phyloP scores from a whole-genome alignment of 1,140 invertebrate species.

The Ladona fulva region DNA sequence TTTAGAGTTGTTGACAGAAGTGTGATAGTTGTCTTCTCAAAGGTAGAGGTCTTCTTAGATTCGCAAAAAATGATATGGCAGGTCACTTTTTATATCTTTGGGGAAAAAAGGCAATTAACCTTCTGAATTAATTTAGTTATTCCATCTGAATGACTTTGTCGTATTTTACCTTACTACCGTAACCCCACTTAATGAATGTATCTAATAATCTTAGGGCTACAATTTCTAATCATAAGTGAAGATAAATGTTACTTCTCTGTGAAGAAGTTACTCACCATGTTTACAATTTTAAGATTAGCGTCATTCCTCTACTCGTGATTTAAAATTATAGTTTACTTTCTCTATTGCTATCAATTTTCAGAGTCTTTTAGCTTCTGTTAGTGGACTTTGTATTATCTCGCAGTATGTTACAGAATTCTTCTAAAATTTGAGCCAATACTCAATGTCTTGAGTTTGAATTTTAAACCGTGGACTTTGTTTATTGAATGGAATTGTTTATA shows the following conservation, averaged over 20 bases:
- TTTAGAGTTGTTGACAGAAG: neutral
- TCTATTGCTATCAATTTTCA: neutral
- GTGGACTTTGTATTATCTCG: neutral
- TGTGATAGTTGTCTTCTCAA: neutral
- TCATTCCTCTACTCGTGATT: neutral
- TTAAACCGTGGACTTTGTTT: no score
- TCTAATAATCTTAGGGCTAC: neutral
- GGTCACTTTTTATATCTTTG: neutral
- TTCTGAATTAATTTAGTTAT: neutral
- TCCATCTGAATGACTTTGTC: neutral
- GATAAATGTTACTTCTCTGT: neutral
- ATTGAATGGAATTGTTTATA: no score
- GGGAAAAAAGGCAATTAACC: neutral
- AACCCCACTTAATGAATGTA: neutral
- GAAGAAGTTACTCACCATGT: neutral
- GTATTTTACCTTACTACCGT: neutral
- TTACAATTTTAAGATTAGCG: neutral
- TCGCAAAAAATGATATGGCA: neutral
- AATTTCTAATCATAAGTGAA: neutral
- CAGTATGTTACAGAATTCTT: neutral
- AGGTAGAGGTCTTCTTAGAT: neutral
- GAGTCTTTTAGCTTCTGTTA: neutral
- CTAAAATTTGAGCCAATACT: neutral
- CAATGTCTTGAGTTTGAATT: neutral
- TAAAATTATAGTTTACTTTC: neutral